Evolutionary conservation across 2,888 invertebrate genomes (phyloP), one percentile per base, ranked within the genome.

Genomic region (Fissipunctia ypsillon): DNA sequence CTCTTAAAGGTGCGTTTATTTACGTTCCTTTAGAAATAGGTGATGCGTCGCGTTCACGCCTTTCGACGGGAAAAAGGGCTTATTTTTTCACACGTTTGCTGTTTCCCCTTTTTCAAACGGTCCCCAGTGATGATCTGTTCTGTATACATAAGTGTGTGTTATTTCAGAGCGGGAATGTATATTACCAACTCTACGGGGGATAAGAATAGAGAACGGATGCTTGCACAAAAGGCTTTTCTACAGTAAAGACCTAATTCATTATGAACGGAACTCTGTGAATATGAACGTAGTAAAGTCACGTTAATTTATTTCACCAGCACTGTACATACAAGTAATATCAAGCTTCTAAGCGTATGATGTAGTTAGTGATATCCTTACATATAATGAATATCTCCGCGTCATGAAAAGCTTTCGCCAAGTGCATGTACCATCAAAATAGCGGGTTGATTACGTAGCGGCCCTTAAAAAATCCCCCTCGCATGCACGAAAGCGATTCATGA

Each of bases 21-120:
- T 95, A 93, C 95, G 87, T 88, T 92, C 88, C 94, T 94, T 95
- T 95, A 91, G 93, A 95, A 94, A 92, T 89, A 94, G 94, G 93
- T 94, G 94, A 94, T 93, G 94, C 94, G 93, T 93, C 90, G 91
- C 90, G 90, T 93, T 93, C 92, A 91, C 93, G 93, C 92, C 92
- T 90, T 90, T 90, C 91, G 90, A 90, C 88, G 88, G 84, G 85
- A 86, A 91, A 93, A 92, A 92, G 89, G 88, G 88, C 88, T 89
- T 89, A 89, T 91, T 93, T 91, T 90, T 92, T 94, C 92, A 92
- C 93, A 92, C 91, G 80, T 89, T 89, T 88, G 84, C 84, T 85
- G 84, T 81, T 85, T 87, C 81, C 77, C 78, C 80, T 88, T 88
- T 87, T 81, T 81, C 85, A 87, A 83, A 85, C 79, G 73, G 73